Conservation (phyloP, 2,888 invertebrate species). For the Heliconius aoede region DNA sequence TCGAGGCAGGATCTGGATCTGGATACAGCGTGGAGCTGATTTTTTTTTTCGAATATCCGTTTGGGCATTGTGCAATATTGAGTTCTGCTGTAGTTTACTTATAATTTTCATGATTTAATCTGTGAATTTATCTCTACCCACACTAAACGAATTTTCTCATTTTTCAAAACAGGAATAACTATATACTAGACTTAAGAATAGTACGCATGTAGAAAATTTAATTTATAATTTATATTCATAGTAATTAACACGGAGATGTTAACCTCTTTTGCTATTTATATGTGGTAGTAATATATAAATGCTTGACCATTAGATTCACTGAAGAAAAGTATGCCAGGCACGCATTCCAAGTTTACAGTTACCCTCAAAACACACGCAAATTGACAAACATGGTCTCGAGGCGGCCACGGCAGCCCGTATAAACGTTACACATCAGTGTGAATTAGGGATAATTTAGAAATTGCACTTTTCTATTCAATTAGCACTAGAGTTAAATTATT, state of each 20-base stretch:
- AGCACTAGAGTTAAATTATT: neutral
- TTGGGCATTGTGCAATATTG: too few species aligned
- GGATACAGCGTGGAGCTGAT: too few species aligned
- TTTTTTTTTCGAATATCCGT: too few species aligned
- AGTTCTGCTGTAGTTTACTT: neutral
- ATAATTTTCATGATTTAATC: neutral
- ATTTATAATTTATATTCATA: neutral
- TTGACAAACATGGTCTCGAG: conserved; percentile 70
- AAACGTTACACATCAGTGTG: conserved; percentile 38
- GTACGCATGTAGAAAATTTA: neutral
- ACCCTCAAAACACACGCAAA: conserved; percentile 67
- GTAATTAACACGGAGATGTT: conserved; percentile 9
- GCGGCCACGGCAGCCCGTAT: conserved; percentile 15
- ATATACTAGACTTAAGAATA: neutral
- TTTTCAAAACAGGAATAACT: neutral
- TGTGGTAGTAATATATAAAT: neutral
- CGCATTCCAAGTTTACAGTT: conserved; percentile 76
- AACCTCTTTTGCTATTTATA: conserved; percentile 11
- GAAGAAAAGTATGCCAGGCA: conserved; percentile 57
- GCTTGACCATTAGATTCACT: conserved; percentile 22
- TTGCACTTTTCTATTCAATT: conserved; percentile 25
- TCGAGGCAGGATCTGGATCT: too few species aligned
- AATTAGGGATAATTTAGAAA: conserved; percentile 50
- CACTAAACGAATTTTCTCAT: too few species aligned
- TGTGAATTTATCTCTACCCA: neutral